Percentiles rank a stretch among this genome's conserved stretches.
Evolutionary conservation across 2,888 invertebrate genomes (phyloP).

Genomic region (Carpatolechia fugitivella): DNA sequence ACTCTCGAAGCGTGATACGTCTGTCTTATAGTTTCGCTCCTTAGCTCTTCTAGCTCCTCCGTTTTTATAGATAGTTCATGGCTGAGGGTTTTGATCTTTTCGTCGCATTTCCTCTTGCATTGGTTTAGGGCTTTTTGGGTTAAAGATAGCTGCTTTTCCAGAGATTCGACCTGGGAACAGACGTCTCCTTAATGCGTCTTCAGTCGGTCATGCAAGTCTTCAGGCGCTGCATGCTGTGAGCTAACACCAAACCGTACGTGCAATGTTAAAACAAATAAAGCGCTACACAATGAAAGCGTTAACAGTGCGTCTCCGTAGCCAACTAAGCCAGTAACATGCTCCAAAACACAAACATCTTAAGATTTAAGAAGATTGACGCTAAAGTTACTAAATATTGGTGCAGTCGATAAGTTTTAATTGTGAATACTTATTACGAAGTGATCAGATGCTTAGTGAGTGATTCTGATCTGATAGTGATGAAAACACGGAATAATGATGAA

Average conservation of each 20-base stretch:
- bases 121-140: constrained; percentile 77
- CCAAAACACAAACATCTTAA: not conserved
- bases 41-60: constrained; percentile 71
- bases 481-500: too few species aligned
- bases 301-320: constrained; percentile 30
- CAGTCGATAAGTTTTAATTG: too few species aligned
- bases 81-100: constrained; percentile 77
- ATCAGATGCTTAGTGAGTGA: too few species aligned
- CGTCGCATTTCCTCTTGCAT: constrained; percentile 75
- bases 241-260: constrained; percentile 30
- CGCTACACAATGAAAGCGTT: constrained; percentile 33
- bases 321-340: constrained; percentile 22
- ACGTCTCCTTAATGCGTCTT: constrained; percentile 61
- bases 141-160: constrained; percentile 78
- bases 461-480: too few species aligned
- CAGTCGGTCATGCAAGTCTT: constrained; percentile 38
- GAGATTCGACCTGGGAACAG: constrained; percentile 78
- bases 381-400: not conserved
- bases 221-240: constrained; percentile 12
- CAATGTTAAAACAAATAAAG: constrained; percentile 41
- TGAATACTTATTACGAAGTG: too few species aligned
- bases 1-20: constrained; percentile 66
- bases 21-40: constrained; percentile 67
- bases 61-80: constrained; percentile 79
- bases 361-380: not conserved